Base-by-base conservation (phyloP, 2,797 vertebrate genomes). In the Pogonophryne albipinna region DNA sequence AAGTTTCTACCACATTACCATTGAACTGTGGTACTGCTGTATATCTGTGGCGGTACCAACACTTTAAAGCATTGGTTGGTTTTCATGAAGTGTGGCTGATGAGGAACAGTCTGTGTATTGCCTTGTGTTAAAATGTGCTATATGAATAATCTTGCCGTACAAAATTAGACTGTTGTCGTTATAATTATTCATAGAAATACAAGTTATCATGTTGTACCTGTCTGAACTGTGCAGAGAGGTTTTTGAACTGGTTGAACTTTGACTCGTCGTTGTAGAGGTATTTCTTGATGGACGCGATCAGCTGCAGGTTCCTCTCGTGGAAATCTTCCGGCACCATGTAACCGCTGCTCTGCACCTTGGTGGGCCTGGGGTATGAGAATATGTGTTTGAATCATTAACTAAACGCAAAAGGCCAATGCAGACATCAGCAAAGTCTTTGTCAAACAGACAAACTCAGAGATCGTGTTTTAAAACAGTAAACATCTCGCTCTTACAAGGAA, bases 171-270 rank as follows among this genome's bases (percentile, higher is more conserved):
- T 27, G 27, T 27, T 27, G 27, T 27, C 27, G 27, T 27, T 27
- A 27, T 27, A 27, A 27, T 27, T 27, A 5, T 27, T 27, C 4
- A 27, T 4, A 27, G 27, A 27, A 27, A 27, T 27, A 27, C 27
- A 27, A 27, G 27, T 27, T 1, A 27, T 27, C 27, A 4, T 27
- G 27, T 23, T 27, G 23, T 27, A 38, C 98, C 97, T 99, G 97
- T 95, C 98, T 94, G 93, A 99, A 99, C 79, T 99, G 97, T 58
- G 97, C 97, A 9, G 98, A 99, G 77, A 96, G 96, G 58, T 95
- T 98, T 90, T 97, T 99, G 81, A 99, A 99, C 86, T 97, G 93
- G 84, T 96, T 97, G 92, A 99, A 99, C 90, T 95, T 95, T 64
- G 96, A 95, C 92, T 99, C 97, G 0, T 99, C 96, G 0, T 98